These are phyloP conservation scores for Hemaris fuciformis DNA, from an alignment of 2,888 invertebrate species.

Conservation along the genomic window DNA sequence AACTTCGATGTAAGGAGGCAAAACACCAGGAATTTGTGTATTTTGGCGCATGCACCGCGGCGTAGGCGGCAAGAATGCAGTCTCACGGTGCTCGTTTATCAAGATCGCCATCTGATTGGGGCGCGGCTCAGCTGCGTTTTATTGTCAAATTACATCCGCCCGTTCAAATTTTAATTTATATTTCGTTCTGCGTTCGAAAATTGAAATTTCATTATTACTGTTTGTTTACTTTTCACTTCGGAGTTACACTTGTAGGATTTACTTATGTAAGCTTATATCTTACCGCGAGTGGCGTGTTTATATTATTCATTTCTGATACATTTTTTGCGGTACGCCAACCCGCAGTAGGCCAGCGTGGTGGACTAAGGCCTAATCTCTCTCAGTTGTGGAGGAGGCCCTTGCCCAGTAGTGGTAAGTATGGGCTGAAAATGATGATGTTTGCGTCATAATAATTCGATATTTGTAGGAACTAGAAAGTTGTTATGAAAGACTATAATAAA, in stretches of 20 bases:
- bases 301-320: too few species aligned
- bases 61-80: constrained; percentile 60
- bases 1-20: background rate
- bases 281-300: background rate
- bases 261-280: background rate
- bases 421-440: too few species aligned
- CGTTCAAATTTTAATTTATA: constrained; percentile 76
- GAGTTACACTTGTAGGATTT: background rate
- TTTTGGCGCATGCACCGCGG: background rate
- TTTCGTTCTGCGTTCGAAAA: constrained; percentile 28
- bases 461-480: too few species aligned
- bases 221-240: background rate
- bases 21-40: background rate
- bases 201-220: constrained; percentile 2
- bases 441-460: too few species aligned
- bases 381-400: too few species aligned
- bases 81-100: constrained; percentile 79
- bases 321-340: too few species aligned
- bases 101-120: constrained; percentile 78
- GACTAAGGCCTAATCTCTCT: too few species aligned
- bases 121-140: constrained; percentile 78
- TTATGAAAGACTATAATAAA: too few species aligned
- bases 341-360: too few species aligned
- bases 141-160: constrained; percentile 73
- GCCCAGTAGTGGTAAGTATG: too few species aligned